These are phyloP conservation scores for Orchesellides sinensis DNA, from an alignment of 2,888 invertebrate species.

Conservation along the genomic window DNA sequence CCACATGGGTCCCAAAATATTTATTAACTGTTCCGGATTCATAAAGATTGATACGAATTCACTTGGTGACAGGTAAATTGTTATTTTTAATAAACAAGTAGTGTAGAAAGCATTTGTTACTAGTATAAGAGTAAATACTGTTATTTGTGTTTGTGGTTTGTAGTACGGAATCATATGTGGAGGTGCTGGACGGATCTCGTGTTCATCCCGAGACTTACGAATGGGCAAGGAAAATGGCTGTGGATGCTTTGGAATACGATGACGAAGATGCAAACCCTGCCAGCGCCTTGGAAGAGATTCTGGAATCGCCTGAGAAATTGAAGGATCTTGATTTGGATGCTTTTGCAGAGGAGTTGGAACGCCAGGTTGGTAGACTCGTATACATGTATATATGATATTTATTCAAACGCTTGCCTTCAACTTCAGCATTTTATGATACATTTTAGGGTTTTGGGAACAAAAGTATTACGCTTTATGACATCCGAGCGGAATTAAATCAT, in stretches of 20 bases:
- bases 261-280: constrained; percentile 87
- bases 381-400: background rate
- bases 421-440: background rate
- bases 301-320: constrained; percentile 94
- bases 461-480: constrained; percentile 97
- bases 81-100: background rate
- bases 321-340: constrained; percentile 98
- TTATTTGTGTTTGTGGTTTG: background rate
- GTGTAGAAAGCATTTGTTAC: background rate
- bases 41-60: constrained; percentile 99
- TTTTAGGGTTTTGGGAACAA: constrained; percentile 87
- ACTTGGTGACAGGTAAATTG: constrained; percentile 85
- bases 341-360: constrained; percentile 97
- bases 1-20: constrained; percentile 98
- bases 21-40: constrained; percentile 99
- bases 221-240: constrained; percentile 99
- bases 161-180: constrained; percentile 94
- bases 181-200: constrained; percentile 97
- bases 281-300: constrained; percentile 95
- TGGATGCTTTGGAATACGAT: constrained; percentile 98
- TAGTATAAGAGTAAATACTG: background rate
- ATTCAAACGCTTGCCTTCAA: background rate
- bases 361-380: too few relatives aligned
- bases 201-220: constrained; percentile 99
- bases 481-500: constrained; percentile 95